Evolutionary conservation across 2,113 vertebrate genomes (phyloP).

Genomic region (Lasiurus cinereus): DNA sequence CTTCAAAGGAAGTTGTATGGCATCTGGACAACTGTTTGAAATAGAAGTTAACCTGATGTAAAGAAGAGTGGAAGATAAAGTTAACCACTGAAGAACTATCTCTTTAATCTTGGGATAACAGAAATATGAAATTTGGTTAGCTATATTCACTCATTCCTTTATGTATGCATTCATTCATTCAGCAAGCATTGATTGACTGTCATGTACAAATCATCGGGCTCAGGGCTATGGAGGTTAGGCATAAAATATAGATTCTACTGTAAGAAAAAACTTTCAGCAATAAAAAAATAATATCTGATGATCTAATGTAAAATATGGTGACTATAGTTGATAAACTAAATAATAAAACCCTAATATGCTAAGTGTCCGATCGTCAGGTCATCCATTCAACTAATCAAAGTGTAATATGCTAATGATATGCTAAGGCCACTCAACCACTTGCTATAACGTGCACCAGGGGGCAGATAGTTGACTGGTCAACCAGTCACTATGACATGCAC

Average conservation of each 20-base stretch:
- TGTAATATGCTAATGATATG: too few species aligned
- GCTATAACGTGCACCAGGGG: too few species aligned
- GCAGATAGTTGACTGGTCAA: too few species aligned
- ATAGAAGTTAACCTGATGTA: conserved; percentile 51
- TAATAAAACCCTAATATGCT: too few species aligned
- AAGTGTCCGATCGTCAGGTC: too few species aligned
- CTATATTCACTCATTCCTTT: conserved; percentile 42
- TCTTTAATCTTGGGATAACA: conserved; percentile 47
- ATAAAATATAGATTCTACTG: conserved; percentile 47
- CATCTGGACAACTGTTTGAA: conserved; percentile 66
- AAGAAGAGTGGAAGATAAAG: conserved; percentile 54
- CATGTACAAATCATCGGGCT: neutral
- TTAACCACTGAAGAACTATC: conserved; percentile 42
- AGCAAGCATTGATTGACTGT: neutral
- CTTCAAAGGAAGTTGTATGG: conserved; percentile 48
- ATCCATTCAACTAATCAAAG: too few species aligned
- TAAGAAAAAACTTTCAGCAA: conserved; percentile 1
- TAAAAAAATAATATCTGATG: neutral
- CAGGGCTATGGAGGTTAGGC: neutral
- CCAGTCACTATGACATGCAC: too few species aligned
- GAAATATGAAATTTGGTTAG: conserved; percentile 41
- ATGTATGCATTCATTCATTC: neutral
- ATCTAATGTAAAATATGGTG: conserved; percentile 4
- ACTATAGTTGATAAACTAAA: neutral
- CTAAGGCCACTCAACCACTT: too few species aligned